Evolutionary conservation across 2,113 vertebrate genomes (phyloP).

Genomic region (Nanorana parkeri): DNA sequence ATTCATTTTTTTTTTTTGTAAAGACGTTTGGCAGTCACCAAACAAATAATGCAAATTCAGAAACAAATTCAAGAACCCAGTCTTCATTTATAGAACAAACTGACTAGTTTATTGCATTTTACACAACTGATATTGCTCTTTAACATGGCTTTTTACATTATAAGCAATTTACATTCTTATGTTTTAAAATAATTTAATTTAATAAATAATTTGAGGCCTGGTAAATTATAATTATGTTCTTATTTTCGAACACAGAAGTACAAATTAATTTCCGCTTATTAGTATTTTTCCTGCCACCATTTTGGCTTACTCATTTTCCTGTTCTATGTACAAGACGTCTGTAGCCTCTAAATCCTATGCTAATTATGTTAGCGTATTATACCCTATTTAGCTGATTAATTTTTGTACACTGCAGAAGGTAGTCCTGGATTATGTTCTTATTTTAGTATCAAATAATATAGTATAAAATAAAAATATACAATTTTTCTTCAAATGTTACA

Average conservation of each 20-base stretch:
- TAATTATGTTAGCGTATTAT: constrained; percentile 42
- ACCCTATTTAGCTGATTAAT: not conserved
- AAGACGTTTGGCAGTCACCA: no score
- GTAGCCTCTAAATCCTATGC: constrained; percentile 44
- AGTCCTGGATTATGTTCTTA: not conserved
- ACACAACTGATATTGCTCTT: not conserved
- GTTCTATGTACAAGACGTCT: constrained; percentile 42
- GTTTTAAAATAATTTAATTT: not conserved
- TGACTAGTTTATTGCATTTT: no score
- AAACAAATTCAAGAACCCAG: not conserved
- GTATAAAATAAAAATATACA: no score
- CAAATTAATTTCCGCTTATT: constrained; percentile 51
- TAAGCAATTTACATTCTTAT: constrained; percentile 10
- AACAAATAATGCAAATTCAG: not conserved
- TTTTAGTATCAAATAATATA: not conserved
- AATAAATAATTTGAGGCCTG: not conserved
- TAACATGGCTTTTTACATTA: not conserved
- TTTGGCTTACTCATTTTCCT: constrained; percentile 37
- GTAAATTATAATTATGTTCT: constrained; percentile 41
- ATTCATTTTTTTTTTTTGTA: no score
- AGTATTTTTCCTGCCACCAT: constrained; percentile 44
- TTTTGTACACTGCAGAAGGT: not conserved
- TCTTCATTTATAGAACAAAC: not conserved
- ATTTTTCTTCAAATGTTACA: no score
- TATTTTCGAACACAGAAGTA: constrained; percentile 41